A percentile compares a stretch with the other conserved stretches of the same genome.
These are phyloP conservation scores for Copsychus sechellarum DNA, from an alignment of 2,113 vertebrate genomes.

Conservation along the genomic window DNA sequence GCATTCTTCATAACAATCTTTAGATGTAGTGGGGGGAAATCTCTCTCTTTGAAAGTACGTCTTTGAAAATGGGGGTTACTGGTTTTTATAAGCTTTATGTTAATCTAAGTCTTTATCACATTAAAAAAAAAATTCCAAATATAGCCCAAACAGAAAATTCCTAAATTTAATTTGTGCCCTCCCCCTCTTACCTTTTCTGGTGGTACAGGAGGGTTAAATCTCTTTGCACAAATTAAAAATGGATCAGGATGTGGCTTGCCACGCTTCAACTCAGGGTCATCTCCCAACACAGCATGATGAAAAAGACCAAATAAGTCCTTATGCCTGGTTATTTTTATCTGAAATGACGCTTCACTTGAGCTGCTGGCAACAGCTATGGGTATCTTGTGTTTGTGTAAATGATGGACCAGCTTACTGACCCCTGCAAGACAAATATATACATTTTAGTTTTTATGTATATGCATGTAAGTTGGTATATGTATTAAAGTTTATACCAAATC, in stretches of 20 bases:
- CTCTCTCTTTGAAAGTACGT: neutral
- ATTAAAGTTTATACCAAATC: neutral
- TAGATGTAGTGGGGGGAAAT: neutral
- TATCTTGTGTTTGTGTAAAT: slow-evolving; percentile 78
- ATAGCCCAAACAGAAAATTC: neutral
- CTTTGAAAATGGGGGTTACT: neutral
- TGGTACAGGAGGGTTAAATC: slow-evolving; percentile 79
- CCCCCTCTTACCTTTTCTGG: slow-evolving; percentile 76
- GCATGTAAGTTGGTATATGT: neutral
- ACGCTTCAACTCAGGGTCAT: slow-evolving; percentile 83
- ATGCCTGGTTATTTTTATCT: slow-evolving; percentile 82
- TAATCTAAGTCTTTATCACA: neutral
- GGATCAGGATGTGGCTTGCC: slow-evolving; percentile 87
- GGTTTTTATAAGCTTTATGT: neutral
- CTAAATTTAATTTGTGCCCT: neutral
- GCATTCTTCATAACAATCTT: neutral
- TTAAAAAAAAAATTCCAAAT: neutral
- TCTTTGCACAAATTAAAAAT: slow-evolving; percentile 85
- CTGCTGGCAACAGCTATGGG: slow-evolving; percentile 89
- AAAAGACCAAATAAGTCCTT: slow-evolving; percentile 83
- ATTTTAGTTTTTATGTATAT: neutral
- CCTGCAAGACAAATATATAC: slow-evolving; percentile 67
- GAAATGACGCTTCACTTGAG: slow-evolving; percentile 75
- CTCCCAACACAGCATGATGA: slow-evolving; percentile 85
- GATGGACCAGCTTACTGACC: slow-evolving; percentile 80